Percentiles rank a stretch among this genome's conserved stretches.
phyloP scores from a whole-genome alignment of 2,797 vertebrate genomes.

The Danio albolineatus region DNA sequence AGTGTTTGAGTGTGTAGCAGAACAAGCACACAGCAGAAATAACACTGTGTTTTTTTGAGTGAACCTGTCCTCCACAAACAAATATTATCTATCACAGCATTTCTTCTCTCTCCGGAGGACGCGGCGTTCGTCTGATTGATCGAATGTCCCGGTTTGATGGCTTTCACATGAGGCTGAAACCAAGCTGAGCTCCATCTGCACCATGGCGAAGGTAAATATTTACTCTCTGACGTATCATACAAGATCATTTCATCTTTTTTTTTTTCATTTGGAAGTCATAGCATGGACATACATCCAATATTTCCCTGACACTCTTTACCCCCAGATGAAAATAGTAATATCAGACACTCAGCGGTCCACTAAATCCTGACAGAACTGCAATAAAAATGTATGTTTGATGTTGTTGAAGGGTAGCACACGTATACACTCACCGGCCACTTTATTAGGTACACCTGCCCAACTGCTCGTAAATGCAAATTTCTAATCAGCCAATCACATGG shows the following conservation, averaged over 20 bases:
- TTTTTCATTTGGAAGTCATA: conserved; percentile 8
- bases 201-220: conserved; percentile 25
- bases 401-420: not conserved
- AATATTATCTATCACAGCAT: conserved; percentile 17
- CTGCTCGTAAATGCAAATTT: too few relatives aligned
- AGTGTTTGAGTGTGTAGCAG: not conserved
- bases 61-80: not conserved
- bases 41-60: not conserved
- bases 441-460: too few relatives aligned
- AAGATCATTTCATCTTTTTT: conserved; percentile 12
- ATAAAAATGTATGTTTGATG: not conserved
- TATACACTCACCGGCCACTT: not conserved
- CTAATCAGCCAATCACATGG: too few relatives aligned
- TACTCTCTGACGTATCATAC: conserved; percentile 5
- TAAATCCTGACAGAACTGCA: not conserved
- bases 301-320: not conserved
- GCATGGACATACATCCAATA: conserved; percentile 15
- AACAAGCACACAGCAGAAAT: conserved; percentile 1
- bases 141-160: conserved; percentile 19
- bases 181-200: conserved; percentile 25
- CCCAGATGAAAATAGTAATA: not conserved
- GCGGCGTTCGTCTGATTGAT: conserved; percentile 16
- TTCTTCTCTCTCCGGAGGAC: conserved; percentile 12
- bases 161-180: conserved; percentile 1
- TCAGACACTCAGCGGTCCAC: too few relatives aligned